A percentile compares a stretch with the other conserved stretches of the same genome.
Evolutionary conservation across 2,888 invertebrate species (phyloP).

Genomic region (Dynastes hyllus): DNA sequence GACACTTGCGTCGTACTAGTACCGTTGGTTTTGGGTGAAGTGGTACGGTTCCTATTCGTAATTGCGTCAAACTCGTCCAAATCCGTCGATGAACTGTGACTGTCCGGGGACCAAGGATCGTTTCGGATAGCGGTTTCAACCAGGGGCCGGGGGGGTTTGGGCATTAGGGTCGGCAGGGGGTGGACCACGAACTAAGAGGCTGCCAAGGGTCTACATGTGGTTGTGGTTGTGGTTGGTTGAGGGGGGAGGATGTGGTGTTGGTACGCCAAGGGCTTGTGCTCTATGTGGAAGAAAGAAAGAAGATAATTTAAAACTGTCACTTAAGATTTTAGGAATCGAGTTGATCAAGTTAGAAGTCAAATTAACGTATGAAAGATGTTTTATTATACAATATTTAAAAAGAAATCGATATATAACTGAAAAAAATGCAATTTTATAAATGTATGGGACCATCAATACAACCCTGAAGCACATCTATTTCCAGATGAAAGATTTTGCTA

Average conservation of each 20-base stretch:
- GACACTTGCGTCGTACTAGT: slow-evolving; percentile 70
- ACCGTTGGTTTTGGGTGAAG: slow-evolving; percentile 63
- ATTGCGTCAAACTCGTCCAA: slow-evolving; percentile 92
- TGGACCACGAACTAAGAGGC: slow-evolving; percentile 61
- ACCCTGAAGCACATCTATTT: no score
- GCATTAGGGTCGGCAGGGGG: no score
- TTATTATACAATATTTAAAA: no score
- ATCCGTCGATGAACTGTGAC: slow-evolving; percentile 76
- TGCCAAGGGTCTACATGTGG: slow-evolving; percentile 77
- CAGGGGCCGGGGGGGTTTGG: no score
- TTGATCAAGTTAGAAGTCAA: no score
- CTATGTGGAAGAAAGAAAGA: slow-evolving; percentile 51
- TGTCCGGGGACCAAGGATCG: slow-evolving; percentile 74
- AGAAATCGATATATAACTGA: no score
- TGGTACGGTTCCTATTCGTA: slow-evolving; percentile 79
- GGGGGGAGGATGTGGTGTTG: slow-evolving; percentile 68
- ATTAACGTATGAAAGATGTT: no score
- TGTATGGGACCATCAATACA: no score
- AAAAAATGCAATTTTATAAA: no score
- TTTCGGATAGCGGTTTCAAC: slow-evolving; percentile 61
- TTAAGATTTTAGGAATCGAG: no score
- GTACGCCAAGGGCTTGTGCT: slow-evolving; percentile 80
- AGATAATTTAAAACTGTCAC: background rate
- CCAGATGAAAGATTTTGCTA: no score
- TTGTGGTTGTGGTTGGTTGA: slow-evolving; percentile 57